phyloP scores from a whole-genome alignment of 2,888 invertebrate genomes.

The Limnephilus marmoratus region DNA sequence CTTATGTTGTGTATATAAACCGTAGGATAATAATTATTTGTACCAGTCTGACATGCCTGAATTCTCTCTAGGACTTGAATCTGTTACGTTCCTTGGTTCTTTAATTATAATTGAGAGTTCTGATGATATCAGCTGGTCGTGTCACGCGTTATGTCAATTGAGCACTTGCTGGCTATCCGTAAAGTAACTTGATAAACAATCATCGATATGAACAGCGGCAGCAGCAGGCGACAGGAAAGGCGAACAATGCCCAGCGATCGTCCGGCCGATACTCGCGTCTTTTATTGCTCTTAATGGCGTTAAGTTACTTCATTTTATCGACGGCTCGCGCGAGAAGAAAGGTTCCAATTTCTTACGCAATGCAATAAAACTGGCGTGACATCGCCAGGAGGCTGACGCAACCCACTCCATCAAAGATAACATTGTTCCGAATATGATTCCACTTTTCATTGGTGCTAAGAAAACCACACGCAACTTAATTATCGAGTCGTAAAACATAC shows the following conservation, averaged over 20 bases:
- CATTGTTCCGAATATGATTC: background rate
- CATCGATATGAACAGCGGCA: background rate
- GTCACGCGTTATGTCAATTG: conserved; percentile 10
- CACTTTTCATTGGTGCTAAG: background rate
- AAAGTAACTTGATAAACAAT: background rate
- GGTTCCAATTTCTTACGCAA: conserved; percentile 33
- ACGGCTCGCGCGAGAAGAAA: conserved; percentile 24
- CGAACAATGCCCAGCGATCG: conserved; percentile 23
- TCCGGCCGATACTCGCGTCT: conserved; percentile 9
- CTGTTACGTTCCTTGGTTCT: background rate
- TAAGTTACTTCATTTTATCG: background rate
- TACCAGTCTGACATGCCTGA: no score
- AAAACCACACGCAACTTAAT: conserved; percentile 2
- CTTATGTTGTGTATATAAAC: no score
- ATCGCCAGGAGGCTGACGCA: background rate
- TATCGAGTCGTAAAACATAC: background rate
- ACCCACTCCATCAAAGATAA: background rate
- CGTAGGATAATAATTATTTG: no score
- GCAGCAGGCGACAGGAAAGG: conserved; percentile 2
- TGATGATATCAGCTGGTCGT: conserved; percentile 17
- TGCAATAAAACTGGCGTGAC: conserved; percentile 17
- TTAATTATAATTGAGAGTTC: background rate
- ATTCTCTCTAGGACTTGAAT: background rate
- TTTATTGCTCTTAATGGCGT: conserved; percentile 36
- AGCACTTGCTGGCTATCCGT: background rate